These are phyloP conservation scores for Nipponia nippon DNA, from an alignment of 2,113 vertebrate species.

Conservation along the genomic window DNA sequence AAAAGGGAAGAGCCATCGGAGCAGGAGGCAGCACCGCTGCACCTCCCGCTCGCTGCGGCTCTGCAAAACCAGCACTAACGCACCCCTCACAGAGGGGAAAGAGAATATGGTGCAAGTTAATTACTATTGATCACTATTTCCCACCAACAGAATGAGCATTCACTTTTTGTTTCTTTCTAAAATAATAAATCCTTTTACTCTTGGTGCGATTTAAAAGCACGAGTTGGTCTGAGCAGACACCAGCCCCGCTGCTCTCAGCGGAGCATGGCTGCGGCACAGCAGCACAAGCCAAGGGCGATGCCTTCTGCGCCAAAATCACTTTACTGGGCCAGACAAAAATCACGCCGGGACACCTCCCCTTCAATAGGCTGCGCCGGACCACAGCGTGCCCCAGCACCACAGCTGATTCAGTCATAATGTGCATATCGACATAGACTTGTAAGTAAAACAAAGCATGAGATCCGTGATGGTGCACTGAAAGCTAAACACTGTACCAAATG, in stretches of 20 bases:
- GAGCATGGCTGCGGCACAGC: fast-evolving
- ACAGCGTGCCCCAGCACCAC: fast-evolving
- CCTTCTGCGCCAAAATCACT: not conserved
- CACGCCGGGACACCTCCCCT: fast-evolving
- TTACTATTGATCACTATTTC: not conserved
- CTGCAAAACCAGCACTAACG: not conserved
- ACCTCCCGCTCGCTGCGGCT: fast-evolving
- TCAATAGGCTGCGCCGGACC: fast-evolving
- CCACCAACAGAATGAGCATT: not conserved
- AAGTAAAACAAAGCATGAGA: fast-evolving
- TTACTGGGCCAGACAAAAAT: not conserved
- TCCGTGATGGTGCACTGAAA: fast-evolving
- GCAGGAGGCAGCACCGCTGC: not conserved
- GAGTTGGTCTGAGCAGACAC: not conserved
- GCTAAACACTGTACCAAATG: not conserved
- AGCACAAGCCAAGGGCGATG: not conserved
- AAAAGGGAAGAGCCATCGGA: not conserved
- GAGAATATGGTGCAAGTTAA: not conserved
- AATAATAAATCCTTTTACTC: not conserved
- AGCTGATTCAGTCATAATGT: fast-evolving
- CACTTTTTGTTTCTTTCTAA: not conserved
- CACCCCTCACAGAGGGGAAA: not conserved
- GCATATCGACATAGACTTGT: fast-evolving
- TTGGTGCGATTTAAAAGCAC: not conserved
- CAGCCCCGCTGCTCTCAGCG: fast-evolving